These are phyloP conservation scores for Calameuta filiformis DNA, from an alignment of 2,888 invertebrate species.

Conservation along the genomic window DNA sequence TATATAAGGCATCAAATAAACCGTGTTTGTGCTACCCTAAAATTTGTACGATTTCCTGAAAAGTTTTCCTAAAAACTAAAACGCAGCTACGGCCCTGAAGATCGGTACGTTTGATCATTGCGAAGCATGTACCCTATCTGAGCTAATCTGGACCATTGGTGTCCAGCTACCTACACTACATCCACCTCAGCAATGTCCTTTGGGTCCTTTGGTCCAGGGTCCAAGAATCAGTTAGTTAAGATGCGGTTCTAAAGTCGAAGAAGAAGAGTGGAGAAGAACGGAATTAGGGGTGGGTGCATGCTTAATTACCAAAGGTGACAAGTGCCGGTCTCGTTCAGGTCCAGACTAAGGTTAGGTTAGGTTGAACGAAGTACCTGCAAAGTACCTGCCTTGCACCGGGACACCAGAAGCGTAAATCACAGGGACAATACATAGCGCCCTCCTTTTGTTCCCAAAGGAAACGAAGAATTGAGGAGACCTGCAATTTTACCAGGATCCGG, in stretches of 20 bases:
- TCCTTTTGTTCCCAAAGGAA: slow-evolving; percentile 14
- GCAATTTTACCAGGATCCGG: not conserved
- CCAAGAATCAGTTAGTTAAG: not conserved
- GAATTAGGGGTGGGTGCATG: slow-evolving; percentile 40
- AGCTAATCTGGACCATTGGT: slow-evolving; percentile 33
- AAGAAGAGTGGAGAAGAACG: slow-evolving; percentile 12
- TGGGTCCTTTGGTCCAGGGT: not conserved
- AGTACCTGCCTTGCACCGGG: slow-evolving; percentile 34
- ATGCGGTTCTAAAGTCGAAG: not conserved
- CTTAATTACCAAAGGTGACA: slow-evolving; percentile 55
- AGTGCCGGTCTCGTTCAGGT: slow-evolving; percentile 31
- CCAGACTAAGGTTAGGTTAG: slow-evolving; percentile 1
- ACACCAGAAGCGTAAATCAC: slow-evolving; percentile 43
- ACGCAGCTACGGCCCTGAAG: slow-evolving; percentile 8
- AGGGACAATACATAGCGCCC: slow-evolving; percentile 25
- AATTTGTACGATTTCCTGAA: not conserved
- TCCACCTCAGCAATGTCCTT: not conserved
- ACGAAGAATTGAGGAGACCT: not conserved
- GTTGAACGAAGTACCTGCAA: slow-evolving; percentile 19
- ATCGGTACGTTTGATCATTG: slow-evolving; percentile 48
- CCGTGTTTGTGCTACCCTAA: not conserved
- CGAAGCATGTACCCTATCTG: slow-evolving; percentile 39
- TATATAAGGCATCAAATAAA: not conserved
- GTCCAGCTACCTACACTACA: slow-evolving; percentile 37
- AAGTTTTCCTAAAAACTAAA: not conserved